phyloP scores from a whole-genome alignment of 1,140 invertebrate genomes.

The Apis cerana region DNA sequence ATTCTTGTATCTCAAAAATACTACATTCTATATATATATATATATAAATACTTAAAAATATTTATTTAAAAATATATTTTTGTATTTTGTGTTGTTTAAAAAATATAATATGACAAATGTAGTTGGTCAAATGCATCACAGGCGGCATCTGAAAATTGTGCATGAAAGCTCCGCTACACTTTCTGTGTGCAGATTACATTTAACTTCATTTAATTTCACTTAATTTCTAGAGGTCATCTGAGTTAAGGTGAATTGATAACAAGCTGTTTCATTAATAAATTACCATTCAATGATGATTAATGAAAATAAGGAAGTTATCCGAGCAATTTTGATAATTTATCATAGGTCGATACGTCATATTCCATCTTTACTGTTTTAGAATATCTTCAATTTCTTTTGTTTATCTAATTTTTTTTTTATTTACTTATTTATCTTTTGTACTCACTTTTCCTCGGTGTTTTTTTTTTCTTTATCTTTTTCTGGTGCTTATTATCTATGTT shows the following conservation, averaged over 20 bases:
- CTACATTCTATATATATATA: too few relatives aligned
- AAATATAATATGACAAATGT: neutral
- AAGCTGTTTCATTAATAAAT: neutral
- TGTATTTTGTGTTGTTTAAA: too few relatives aligned
- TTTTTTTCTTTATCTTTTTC: too few relatives aligned
- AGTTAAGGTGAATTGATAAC: neutral
- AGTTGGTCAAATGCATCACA: neutral
- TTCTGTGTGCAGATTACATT: neutral
- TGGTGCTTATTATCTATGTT: neutral
- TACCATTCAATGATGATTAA: neutral
- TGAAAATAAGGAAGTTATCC: neutral
- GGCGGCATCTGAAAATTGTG: slow-evolving; percentile 38
- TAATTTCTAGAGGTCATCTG: neutral
- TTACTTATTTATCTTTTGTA: neutral
- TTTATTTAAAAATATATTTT: neutral
- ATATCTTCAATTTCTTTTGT: neutral
- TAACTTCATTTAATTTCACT: neutral
- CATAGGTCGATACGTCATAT: slow-evolving; percentile 32
- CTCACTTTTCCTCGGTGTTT: neutral
- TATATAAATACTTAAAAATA: too few relatives aligned
- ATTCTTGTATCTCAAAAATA: too few relatives aligned
- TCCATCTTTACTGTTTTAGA: neutral
- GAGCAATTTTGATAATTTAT: slow-evolving; percentile 11
- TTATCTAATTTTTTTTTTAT: too few relatives aligned
- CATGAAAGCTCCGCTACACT: neutral